Evolutionary conservation across 53 echinoderm and acorn worm genomes (phyloP).

Genomic region (Patiria pectinifera): DNA sequence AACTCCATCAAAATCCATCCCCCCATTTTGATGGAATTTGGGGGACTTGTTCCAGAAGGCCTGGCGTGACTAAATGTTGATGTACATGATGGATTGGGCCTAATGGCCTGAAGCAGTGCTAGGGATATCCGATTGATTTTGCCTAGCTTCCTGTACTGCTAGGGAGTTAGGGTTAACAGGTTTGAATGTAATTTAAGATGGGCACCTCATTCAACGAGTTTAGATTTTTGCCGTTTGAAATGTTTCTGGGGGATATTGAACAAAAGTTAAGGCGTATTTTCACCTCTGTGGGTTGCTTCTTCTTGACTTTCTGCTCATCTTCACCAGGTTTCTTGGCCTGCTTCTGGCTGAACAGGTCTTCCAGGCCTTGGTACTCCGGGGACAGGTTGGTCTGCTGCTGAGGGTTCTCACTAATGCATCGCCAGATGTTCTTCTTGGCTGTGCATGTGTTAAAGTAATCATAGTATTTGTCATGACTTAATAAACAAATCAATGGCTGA

Average conservation of each 20-base stretch:
- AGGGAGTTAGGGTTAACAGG: neutral
- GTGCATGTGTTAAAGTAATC: neutral
- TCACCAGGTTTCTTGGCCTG: slow-evolving; percentile 48
- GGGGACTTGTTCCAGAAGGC: too few species aligned
- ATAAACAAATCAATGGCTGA: neutral
- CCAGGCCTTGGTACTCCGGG: slow-evolving; percentile 84
- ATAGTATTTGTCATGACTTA: neutral
- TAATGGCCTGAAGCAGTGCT: too few species aligned
- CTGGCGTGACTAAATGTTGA: too few species aligned
- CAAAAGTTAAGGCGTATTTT: neutral
- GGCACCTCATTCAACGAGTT: neutral
- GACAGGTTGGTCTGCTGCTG: slow-evolving; percentile 58
- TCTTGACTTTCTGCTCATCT: slow-evolving; percentile 62
- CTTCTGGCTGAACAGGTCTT: slow-evolving; percentile 91
- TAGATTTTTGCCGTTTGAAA: neutral
- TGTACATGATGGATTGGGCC: too few species aligned
- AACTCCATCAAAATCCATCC: too few species aligned
- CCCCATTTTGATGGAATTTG: too few species aligned
- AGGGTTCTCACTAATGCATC: slow-evolving; percentile 80
- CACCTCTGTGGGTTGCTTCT: slow-evolving; percentile 88
- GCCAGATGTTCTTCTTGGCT: slow-evolving; percentile 88
- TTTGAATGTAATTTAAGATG: slow-evolving; percentile 9
- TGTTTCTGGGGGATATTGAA: too few species aligned
- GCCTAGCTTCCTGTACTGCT: too few species aligned
- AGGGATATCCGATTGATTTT: too few species aligned